phyloP scores from a whole-genome alignment of 2,797 vertebrate genomes.

The Trichosurus vulpecula region DNA sequence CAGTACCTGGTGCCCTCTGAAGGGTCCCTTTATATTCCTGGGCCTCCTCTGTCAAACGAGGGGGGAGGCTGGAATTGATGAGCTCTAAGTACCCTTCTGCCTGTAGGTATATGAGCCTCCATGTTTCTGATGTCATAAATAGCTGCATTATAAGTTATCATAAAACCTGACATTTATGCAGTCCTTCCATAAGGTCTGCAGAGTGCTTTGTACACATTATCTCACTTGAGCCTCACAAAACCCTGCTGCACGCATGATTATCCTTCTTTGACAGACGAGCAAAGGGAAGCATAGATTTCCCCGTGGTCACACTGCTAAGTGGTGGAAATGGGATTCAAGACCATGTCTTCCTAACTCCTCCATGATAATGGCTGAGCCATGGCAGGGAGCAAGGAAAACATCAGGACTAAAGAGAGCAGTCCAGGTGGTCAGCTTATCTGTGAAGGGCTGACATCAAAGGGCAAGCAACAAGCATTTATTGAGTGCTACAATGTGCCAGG shows the following conservation, averaged over 20 bases:
- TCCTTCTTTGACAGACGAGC: not conserved
- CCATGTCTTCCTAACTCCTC: not conserved
- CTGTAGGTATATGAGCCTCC: not conserved
- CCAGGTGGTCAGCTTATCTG: not conserved
- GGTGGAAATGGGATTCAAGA: not conserved
- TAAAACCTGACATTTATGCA: not conserved
- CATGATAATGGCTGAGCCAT: not conserved
- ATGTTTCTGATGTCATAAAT: not conserved
- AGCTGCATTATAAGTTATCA: not conserved
- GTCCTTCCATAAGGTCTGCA: not conserved
- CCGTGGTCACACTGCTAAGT: not conserved
- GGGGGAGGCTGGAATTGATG: not conserved
- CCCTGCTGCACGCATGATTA: not conserved
- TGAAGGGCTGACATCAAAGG: not conserved
- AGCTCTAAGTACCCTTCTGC: not conserved
- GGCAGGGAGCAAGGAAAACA: not conserved
- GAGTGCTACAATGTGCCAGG: not conserved
- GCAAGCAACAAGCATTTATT: not conserved
- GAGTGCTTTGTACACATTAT: not conserved
- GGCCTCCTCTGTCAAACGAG: not conserved
- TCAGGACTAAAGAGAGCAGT: not conserved
- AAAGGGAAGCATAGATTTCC: not conserved
- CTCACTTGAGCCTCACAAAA: not conserved
- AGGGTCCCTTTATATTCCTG: not conserved
- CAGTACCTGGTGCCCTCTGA: not conserved